Conservation (phyloP, 2,888 invertebrate species). For the Aspidiotus rigidus region DNA sequence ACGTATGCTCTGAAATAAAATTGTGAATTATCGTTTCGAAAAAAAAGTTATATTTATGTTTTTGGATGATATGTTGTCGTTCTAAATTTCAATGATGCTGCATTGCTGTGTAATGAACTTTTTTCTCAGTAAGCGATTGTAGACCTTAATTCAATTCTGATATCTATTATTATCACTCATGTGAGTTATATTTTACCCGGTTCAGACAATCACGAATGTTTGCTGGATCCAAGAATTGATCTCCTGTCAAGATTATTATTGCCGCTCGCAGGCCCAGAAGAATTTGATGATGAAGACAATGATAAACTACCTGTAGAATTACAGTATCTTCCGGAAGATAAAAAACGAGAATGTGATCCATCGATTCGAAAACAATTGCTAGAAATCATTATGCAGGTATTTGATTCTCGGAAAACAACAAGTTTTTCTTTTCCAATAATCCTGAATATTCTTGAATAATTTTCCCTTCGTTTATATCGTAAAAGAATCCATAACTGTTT, state of each 20-base stretch:
- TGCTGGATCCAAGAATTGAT: slow-evolving; percentile 48
- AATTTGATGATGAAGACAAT: slow-evolving; percentile 80
- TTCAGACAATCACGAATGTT: slow-evolving; percentile 49
- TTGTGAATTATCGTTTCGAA: too few relatives aligned
- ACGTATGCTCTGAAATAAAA: too few relatives aligned
- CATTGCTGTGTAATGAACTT: slow-evolving; percentile 2
- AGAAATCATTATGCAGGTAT: slow-evolving; percentile 50
- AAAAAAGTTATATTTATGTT: not conserved
- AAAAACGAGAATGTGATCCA: slow-evolving; percentile 65
- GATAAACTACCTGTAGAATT: slow-evolving; percentile 73
- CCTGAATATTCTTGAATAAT: not conserved
- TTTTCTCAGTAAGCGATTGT: not conserved
- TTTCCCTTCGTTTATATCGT: too few relatives aligned
- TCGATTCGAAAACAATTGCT: slow-evolving; percentile 66
- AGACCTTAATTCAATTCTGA: too few relatives aligned
- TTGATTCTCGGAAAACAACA: not conserved
- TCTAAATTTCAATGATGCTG: not conserved
- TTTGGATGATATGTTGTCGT: not conserved
- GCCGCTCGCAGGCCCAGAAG: slow-evolving; percentile 81
- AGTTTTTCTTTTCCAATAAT: slow-evolving; percentile 7
- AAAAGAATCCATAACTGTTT: not conserved
- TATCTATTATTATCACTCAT: too few relatives aligned
- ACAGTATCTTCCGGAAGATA: slow-evolving; percentile 67
- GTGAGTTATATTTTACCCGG: not conserved
- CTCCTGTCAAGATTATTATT: slow-evolving; percentile 65